Conservation (phyloP, 1,140 invertebrate genomes). For the Plectus sambesii region DNA sequence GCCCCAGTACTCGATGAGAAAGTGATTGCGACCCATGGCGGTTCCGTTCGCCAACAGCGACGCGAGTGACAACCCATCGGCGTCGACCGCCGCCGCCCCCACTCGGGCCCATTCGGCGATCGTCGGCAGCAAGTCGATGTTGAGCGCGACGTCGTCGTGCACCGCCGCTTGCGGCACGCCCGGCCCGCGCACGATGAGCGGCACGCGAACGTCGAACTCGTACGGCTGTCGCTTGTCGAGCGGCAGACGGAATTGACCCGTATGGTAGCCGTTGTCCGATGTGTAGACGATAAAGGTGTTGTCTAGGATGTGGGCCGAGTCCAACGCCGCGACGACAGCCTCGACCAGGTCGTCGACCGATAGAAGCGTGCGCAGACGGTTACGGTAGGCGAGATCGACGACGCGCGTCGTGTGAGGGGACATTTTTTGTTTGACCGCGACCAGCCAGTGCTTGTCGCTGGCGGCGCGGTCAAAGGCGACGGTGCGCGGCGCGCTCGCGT, state of each 20-base stretch:
- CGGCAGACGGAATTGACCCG: constrained; percentile 72
- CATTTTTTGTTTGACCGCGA: too few relatives aligned
- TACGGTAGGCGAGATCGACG: too few relatives aligned
- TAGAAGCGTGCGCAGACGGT: not conserved
- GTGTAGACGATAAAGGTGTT: constrained; percentile 70
- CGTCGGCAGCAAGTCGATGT: constrained; percentile 69
- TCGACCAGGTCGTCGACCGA: not conserved
- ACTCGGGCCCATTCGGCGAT: constrained; percentile 60
- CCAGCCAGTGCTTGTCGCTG: too few relatives aligned
- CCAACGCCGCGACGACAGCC: not conserved
- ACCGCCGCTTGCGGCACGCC: constrained; percentile 51
- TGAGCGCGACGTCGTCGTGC: constrained; percentile 54
- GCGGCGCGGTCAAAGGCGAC: too few relatives aligned
- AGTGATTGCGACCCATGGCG: constrained; percentile 13
- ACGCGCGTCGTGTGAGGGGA: too few relatives aligned
- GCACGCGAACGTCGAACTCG: constrained; percentile 71
- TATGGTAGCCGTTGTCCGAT: constrained; percentile 77
- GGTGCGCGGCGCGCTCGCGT: too few relatives aligned
- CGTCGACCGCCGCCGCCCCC: constrained; percentile 48
- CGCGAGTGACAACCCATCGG: constrained; percentile 59
- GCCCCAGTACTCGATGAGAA: constrained; percentile 35
- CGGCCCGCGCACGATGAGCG: constrained; percentile 66
- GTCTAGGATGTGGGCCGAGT: constrained; percentile 49
- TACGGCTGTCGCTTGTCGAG: constrained; percentile 77
- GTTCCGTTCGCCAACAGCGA: constrained; percentile 19